phyloP scores from a whole-genome alignment of 2,113 vertebrate species.

The Panthera leo region DNA sequence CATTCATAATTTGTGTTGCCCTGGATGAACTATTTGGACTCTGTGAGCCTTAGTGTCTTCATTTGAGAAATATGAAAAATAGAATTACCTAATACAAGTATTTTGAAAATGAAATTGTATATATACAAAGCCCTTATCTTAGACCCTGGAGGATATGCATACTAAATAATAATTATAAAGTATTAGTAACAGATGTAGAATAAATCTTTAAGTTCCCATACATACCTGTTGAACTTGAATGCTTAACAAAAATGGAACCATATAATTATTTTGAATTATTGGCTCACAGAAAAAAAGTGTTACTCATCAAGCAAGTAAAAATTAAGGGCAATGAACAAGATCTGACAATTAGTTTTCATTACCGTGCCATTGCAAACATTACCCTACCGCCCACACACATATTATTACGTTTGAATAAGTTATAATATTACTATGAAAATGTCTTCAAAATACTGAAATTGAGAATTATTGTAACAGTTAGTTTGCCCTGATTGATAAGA shows the following conservation, averaged over 20 bases:
- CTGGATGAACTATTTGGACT: background rate
- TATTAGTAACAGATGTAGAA: background rate
- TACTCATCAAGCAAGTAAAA: background rate
- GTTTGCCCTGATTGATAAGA: background rate
- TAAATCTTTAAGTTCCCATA: background rate
- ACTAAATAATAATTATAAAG: background rate
- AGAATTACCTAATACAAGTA: background rate
- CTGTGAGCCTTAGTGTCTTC: background rate
- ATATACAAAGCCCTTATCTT: background rate
- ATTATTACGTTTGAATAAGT: background rate
- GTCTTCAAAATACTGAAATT: background rate
- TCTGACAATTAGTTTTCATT: background rate
- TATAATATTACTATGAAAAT: background rate
- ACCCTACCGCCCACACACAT: too few relatives aligned
- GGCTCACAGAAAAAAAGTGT: background rate
- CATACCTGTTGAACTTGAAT: background rate
- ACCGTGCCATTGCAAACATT: background rate
- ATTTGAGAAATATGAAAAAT: slow-evolving; percentile 10
- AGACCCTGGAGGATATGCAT: background rate
- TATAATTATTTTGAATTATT: background rate
- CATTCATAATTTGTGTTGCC: background rate
- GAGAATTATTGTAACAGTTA: background rate
- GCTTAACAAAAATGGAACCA: background rate
- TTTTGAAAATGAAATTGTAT: background rate
- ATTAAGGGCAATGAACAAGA: background rate